Conservation (phyloP, 2,113 vertebrate species). For the Petaurus breviceps region DNA sequence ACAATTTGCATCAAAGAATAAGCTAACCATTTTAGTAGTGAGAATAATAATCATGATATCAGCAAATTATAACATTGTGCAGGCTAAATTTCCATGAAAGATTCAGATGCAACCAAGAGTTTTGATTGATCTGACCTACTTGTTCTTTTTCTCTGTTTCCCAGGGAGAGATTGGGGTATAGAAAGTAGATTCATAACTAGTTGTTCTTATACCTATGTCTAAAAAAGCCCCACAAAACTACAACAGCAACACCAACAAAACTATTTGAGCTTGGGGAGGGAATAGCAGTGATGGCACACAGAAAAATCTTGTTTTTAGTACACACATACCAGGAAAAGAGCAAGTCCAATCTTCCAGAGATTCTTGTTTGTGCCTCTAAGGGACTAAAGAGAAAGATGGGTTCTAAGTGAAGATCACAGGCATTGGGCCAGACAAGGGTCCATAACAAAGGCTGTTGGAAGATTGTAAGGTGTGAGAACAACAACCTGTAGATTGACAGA, state of each 20-base stretch:
- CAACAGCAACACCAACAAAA: not conserved
- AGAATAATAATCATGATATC: constrained; percentile 6
- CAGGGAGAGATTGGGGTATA: not conserved
- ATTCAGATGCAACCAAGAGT: not conserved
- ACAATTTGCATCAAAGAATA: not conserved
- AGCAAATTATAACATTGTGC: not conserved
- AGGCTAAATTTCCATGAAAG: not conserved
- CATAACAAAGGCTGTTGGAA: not conserved
- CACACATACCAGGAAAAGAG: not conserved
- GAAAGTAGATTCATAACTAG: not conserved
- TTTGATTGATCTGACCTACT: not conserved
- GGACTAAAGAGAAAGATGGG: not conserved
- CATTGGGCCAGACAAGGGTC: not conserved
- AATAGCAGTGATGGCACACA: not conserved
- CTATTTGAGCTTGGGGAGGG: not conserved
- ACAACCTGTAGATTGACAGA: not conserved
- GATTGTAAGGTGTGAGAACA: not conserved
- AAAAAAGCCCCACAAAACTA: not conserved
- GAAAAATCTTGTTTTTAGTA: not conserved
- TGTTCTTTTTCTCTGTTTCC: not conserved
- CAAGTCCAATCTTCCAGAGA: not conserved
- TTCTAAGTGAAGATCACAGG: not conserved
- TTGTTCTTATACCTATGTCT: not conserved
- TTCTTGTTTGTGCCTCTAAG: not conserved
- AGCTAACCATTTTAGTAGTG: constrained; percentile 45